These are phyloP conservation scores for Endomychus coccineus DNA, from an alignment of 2,888 invertebrate genomes.

Conservation along the genomic window DNA sequence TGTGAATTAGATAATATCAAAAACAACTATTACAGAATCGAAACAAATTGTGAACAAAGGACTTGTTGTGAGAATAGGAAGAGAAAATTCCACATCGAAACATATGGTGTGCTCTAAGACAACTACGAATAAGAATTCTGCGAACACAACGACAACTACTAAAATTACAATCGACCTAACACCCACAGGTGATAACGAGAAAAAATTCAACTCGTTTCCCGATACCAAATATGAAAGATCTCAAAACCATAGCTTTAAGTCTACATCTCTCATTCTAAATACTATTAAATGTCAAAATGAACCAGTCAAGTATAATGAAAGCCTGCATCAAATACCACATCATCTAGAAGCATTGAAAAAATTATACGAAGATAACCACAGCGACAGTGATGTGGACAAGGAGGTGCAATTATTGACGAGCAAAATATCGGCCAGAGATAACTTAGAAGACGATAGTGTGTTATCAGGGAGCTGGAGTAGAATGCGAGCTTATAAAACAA, in stretches of 20 bases:
- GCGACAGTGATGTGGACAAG: constrained; percentile 53
- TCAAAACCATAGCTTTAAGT: constrained; percentile 41
- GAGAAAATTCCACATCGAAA: constrained; percentile 36
- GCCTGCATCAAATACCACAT: constrained; percentile 27
- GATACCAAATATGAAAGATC: constrained; percentile 32
- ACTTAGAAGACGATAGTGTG: constrained; percentile 36
- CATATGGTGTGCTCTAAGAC: constrained; percentile 41
- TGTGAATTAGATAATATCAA: no score
- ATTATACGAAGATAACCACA: constrained; percentile 43
- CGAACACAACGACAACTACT: constrained; percentile 39
- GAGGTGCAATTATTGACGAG: constrained; percentile 54
- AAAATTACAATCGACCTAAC: constrained; percentile 45
- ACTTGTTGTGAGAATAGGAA: constrained; percentile 43
- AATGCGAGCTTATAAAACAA: constrained; percentile 43
- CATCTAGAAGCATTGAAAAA: constrained; percentile 41
- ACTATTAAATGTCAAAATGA: constrained; percentile 31
- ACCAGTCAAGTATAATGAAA: constrained; percentile 13
- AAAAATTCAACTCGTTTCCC: constrained; percentile 20
- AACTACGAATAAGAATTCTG: constrained; percentile 34
- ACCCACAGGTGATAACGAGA: constrained; percentile 30
- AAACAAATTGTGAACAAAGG: constrained; percentile 41
- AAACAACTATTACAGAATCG: constrained; percentile 42
- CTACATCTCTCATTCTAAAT: constrained; percentile 43
- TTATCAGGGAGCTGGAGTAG: constrained; percentile 53
- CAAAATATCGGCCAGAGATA: constrained; percentile 25